A percentile compares a stretch with the other conserved stretches of the same genome.
These are phyloP conservation scores for Pachymerium ferrugineum DNA, from an alignment of 2,888 invertebrate species.

Conservation along the genomic window DNA sequence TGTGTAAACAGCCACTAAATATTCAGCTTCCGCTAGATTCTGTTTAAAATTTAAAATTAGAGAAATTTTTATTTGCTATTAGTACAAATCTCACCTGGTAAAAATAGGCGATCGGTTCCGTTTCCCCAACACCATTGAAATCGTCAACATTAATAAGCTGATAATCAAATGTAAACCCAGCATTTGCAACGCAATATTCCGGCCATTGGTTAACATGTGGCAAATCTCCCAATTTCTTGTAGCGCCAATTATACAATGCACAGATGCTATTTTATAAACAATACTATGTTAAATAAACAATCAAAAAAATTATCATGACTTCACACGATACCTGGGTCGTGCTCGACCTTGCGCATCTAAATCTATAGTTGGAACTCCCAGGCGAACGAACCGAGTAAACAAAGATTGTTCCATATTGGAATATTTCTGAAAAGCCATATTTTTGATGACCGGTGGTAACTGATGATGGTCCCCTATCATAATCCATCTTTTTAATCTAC, in stretches of 20 bases:
- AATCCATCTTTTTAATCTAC: slow-evolving; percentile 96
- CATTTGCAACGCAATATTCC: slow-evolving; percentile 85
- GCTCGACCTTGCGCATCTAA: slow-evolving; percentile 97
- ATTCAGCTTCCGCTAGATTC: slow-evolving; percentile 67
- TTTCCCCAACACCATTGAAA: slow-evolving; percentile 93
- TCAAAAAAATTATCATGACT: background rate
- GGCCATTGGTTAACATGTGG: slow-evolving; percentile 74
- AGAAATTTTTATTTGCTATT: slow-evolving; percentile 35
- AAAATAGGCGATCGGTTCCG: slow-evolving; percentile 96
- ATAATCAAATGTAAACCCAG: slow-evolving; percentile 87
- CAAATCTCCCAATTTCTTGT: slow-evolving; percentile 90
- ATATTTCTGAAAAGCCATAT: slow-evolving; percentile 99
- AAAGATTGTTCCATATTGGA: slow-evolving; percentile 99
- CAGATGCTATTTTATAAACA: slow-evolving; percentile 63
- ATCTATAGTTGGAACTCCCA: slow-evolving; percentile 95
- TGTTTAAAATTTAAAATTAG: slow-evolving; percentile 51
- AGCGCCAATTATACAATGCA: slow-evolving; percentile 91
- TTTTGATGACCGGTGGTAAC: slow-evolving; percentile 97
- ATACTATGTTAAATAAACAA: slow-evolving; percentile 5
- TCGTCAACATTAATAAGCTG: slow-evolving; percentile 95
- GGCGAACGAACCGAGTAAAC: slow-evolving; percentile 89
- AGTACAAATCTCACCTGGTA: slow-evolving; percentile 67
- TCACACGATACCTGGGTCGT: slow-evolving; percentile 60
- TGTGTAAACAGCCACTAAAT: slow-evolving; percentile 95
- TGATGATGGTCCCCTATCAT: slow-evolving; percentile 99